phyloP scores from a whole-genome alignment of 1,140 invertebrate genomes.

The Ceratina calcarata region DNA sequence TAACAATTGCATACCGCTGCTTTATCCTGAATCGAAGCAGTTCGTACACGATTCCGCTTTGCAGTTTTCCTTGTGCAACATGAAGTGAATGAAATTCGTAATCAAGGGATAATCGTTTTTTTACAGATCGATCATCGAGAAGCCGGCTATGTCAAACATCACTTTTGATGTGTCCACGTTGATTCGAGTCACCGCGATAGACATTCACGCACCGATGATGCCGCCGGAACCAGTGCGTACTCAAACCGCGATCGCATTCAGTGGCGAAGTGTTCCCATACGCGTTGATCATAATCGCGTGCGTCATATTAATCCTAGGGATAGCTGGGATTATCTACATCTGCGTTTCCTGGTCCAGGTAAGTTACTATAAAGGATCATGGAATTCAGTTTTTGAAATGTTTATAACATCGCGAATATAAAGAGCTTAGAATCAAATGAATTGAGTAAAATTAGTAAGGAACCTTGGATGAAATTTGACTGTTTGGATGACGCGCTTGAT shows the following conservation, averaged over 20 bases:
- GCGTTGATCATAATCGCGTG: constrained; percentile 92
- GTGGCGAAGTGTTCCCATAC: constrained; percentile 90
- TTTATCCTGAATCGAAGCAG: neutral
- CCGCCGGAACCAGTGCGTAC: constrained; percentile 76
- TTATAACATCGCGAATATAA: too few species aligned
- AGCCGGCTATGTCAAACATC: constrained; percentile 83
- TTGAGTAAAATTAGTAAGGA: too few species aligned
- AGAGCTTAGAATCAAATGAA: too few species aligned
- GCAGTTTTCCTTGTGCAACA: neutral
- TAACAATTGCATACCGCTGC: neutral
- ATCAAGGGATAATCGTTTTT: neutral
- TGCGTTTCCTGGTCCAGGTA: constrained; percentile 95
- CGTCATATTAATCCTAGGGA: constrained; percentile 91
- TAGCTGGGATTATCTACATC: constrained; percentile 93
- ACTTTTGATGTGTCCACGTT: constrained; percentile 84
- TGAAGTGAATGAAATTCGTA: too few species aligned
- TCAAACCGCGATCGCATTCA: constrained; percentile 83
- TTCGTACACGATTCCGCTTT: neutral
- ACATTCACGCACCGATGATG: constrained; percentile 85
- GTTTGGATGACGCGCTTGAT: too few species aligned
- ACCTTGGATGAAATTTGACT: too few species aligned
- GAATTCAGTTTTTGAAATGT: too few species aligned
- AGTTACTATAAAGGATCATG: constrained; percentile 56
- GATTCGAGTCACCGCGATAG: constrained; percentile 84
- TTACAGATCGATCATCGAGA: constrained; percentile 81